Evolutionary conservation across 1,140 invertebrate genomes (phyloP).

Genomic region (Aphelinus certus): DNA sequence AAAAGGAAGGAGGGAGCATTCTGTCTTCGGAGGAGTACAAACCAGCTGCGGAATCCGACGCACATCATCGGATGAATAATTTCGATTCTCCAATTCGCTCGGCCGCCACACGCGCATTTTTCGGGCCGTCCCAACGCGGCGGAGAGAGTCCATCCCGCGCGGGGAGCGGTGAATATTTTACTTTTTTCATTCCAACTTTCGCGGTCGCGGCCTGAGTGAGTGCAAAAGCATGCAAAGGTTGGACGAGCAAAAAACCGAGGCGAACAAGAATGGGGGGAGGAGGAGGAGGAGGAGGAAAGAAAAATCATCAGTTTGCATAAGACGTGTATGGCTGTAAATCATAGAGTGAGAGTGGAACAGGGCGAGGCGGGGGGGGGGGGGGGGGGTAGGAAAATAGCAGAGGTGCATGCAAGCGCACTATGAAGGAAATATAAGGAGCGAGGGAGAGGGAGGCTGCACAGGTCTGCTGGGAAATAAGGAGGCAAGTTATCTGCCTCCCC

Average conservation of each 20-base stretch:
- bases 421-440: not conserved
- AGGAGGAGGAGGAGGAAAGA: slow-evolving; percentile 26
- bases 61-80: too few relatives aligned
- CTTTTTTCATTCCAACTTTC: too few relatives aligned
- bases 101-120: too few relatives aligned
- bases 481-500: slow-evolving; percentile 55
- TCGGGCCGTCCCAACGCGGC: not conserved
- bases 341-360: slow-evolving; percentile 51
- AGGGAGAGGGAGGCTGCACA: slow-evolving; percentile 13
- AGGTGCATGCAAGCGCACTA: slow-evolving; percentile 7
- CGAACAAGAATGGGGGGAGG: slow-evolving; percentile 4
- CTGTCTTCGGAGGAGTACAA: too few relatives aligned
- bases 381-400: slow-evolving; percentile 5
- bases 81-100: too few relatives aligned
- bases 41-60: too few relatives aligned
- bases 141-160: not conserved
- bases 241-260: not conserved
- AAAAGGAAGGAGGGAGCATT: too few relatives aligned
- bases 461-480: slow-evolving; percentile 66
- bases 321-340: slow-evolving; percentile 62
- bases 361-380: not conserved
- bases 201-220: not conserved
- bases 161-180: not conserved
- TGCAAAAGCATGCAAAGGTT: slow-evolving; percentile 29
- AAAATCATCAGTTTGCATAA: slow-evolving; percentile 46